Conservation (phyloP, 2,797 vertebrate genomes). For the Cryptoprocta ferox region DNA sequence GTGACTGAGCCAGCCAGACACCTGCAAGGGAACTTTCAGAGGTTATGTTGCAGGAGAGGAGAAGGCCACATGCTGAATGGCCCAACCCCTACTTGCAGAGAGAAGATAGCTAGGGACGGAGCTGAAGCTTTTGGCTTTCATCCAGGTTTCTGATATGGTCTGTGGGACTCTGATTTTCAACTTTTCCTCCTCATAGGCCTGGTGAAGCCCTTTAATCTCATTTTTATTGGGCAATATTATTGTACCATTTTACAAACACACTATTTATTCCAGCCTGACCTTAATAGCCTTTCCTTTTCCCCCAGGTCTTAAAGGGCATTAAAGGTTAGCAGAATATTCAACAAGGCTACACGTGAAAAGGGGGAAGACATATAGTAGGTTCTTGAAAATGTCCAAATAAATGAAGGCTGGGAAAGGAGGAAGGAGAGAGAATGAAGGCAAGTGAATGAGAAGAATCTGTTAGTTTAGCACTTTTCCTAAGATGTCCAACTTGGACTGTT, state of each 20-base stretch:
- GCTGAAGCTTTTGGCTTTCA: neutral
- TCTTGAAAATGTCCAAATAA: neutral
- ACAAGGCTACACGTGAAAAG: neutral
- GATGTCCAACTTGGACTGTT: neutral
- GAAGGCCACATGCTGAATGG: neutral
- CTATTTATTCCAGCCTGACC: constrained; percentile 4
- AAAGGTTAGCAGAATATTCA: neutral
- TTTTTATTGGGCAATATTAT: constrained; percentile 54
- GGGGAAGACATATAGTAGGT: neutral
- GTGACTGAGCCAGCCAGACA: neutral
- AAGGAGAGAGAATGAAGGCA: neutral
- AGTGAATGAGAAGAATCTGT: neutral
- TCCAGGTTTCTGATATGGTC: neutral
- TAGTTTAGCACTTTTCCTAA: neutral
- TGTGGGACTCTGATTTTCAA: neutral
- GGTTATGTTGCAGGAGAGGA: neutral
- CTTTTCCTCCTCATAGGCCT: neutral
- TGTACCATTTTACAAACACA: constrained; percentile 43
- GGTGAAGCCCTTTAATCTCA: constrained; percentile 54
- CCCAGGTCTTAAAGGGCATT: neutral
- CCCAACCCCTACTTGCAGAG: neutral
- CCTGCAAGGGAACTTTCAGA: neutral
- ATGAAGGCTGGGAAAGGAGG: neutral
- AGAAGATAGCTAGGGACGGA: neutral
- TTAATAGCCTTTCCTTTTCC: constrained; percentile 33